These are phyloP conservation scores for Brachyopa scutellaris DNA, from an alignment of 2,888 invertebrate species.

Conservation along the genomic window DNA sequence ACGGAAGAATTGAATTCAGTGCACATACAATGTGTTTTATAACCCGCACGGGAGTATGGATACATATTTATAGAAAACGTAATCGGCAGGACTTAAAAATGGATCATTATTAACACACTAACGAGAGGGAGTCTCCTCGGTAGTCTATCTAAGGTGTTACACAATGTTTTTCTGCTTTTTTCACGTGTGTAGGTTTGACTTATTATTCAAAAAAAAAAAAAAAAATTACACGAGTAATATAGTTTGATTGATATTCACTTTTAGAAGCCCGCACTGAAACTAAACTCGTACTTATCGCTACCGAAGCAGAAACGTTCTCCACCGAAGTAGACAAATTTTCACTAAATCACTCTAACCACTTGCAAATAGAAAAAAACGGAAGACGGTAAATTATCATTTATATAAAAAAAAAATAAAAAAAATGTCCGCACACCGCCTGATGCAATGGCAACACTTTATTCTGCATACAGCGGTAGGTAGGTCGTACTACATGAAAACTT, in stretches of 20 bases:
- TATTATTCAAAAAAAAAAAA: constrained; percentile 15
- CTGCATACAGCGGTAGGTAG: constrained; percentile 30
- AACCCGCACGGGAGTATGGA: constrained; percentile 16
- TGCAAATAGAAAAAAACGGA: constrained; percentile 30
- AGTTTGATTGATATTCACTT: too few relatives aligned
- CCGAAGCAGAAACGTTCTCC: constrained; percentile 44
- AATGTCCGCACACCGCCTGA: not conserved
- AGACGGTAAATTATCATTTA: constrained; percentile 47
- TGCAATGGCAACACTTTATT: too few relatives aligned
- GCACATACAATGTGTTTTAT: constrained; percentile 15
- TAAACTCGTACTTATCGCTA: constrained; percentile 27
- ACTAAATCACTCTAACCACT: constrained; percentile 28
- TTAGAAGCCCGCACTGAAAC: constrained; percentile 5
- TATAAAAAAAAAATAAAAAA: constrained; percentile 52
- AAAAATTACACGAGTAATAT: not conserved
- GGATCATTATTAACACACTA: not conserved
- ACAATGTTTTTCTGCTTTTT: constrained; percentile 39
- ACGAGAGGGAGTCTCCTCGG: constrained; percentile 12
- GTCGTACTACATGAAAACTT: constrained; percentile 41
- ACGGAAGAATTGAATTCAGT: constrained; percentile 2
- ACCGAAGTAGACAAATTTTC: constrained; percentile 23
- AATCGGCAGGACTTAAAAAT: constrained; percentile 10
- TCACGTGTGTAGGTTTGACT: constrained; percentile 46
- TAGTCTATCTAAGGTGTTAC: constrained; percentile 41
- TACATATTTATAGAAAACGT: not conserved